Conservation (phyloP, 2,113 vertebrate species). For the Plestiodon gilberti region DNA sequence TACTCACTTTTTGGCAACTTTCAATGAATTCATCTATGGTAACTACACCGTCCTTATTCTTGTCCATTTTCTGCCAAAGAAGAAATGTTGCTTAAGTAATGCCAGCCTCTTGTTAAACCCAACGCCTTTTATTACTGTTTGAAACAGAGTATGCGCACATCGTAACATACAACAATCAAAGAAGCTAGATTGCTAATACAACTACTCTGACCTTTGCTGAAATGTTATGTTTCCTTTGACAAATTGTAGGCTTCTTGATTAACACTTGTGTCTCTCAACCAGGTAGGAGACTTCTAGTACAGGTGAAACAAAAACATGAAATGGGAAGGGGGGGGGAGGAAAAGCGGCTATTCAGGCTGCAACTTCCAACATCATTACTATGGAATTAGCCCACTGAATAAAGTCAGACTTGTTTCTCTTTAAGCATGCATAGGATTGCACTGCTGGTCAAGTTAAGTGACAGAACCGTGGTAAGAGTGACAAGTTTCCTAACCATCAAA, state of each 20-base stretch:
- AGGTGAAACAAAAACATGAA: not conserved
- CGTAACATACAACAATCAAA: not conserved
- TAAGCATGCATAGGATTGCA: too few relatives aligned
- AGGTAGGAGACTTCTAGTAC: not conserved
- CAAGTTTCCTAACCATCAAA: not conserved
- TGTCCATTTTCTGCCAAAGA: slow-evolving; percentile 96
- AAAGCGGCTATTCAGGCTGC: not conserved
- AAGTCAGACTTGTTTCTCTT: too few relatives aligned
- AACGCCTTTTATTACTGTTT: not conserved
- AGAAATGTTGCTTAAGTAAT: slow-evolving; percentile 26
- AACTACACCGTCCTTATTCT: slow-evolving; percentile 97
- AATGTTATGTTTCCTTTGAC: not conserved
- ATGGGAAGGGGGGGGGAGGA: too few relatives aligned
- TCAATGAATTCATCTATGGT: slow-evolving; percentile 99
- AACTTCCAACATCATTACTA: too few relatives aligned
- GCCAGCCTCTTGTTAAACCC: not conserved
- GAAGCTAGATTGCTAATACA: not conserved
- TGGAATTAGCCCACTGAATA: too few relatives aligned
- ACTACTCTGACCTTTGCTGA: not conserved
- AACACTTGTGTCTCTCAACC: not conserved
- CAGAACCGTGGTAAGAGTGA: not conserved
- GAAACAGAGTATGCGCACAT: not conserved
- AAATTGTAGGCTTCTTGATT: not conserved
- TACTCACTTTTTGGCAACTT: slow-evolving; percentile 97
- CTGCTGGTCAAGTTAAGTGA: not conserved